phyloP scores from a whole-genome alignment of 2,888 invertebrate species.

The Chrysolina haemoptera region DNA sequence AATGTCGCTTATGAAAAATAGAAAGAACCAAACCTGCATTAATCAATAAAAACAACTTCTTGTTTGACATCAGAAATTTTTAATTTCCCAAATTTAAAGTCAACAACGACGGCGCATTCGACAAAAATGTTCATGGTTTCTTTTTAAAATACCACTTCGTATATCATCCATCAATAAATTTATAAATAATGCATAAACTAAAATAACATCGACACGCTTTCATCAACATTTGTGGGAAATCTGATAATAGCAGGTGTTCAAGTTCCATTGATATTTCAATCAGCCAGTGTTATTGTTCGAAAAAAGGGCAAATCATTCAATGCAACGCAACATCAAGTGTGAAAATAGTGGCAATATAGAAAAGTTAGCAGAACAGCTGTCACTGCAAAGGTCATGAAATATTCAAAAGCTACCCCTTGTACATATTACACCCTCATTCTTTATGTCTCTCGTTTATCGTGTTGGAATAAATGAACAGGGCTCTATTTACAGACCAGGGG shows the following conservation, averaged over 20 bases:
- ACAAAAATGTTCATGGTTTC: too few relatives aligned
- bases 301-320: conserved; percentile 57
- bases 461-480: conserved; percentile 61
- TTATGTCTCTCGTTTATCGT: conserved; percentile 63
- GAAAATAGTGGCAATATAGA: conserved; percentile 60
- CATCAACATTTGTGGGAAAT: conserved; percentile 50
- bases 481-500: conserved; percentile 58
- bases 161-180: not conserved
- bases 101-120: too few relatives aligned
- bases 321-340: conserved; percentile 50
- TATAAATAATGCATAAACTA: conserved; percentile 18
- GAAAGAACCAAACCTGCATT: too few relatives aligned
- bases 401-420: conserved; percentile 62
- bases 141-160: too few relatives aligned
- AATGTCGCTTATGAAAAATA: too few relatives aligned
- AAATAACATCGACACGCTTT: conserved; percentile 26
- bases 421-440: conserved; percentile 64
- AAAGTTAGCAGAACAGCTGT: conserved; percentile 63
- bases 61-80: too few relatives aligned
- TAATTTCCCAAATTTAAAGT: too few relatives aligned
- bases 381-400: conserved; percentile 62
- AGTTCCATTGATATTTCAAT: conserved; percentile 53
- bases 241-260: conserved; percentile 57
- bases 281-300: conserved; percentile 51
- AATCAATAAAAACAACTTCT: too few relatives aligned